phyloP scores from a whole-genome alignment of 2,888 invertebrate genomes.

The Nymphalis urticae region DNA sequence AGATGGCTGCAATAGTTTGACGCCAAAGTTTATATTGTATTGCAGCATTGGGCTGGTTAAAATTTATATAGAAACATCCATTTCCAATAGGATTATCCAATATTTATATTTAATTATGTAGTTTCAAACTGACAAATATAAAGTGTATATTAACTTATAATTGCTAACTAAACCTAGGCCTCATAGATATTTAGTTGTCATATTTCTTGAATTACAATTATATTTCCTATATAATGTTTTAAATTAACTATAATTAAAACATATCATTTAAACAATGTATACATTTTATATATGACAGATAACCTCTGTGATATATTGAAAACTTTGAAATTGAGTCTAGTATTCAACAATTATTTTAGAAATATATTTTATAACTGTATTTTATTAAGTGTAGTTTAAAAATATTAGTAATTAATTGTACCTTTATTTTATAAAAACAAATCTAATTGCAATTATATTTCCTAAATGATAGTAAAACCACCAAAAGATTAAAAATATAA shows the following conservation, averaged over 20 bases:
- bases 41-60: not conserved
- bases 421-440: too few species aligned
- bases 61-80: not conserved
- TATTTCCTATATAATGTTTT: slow-evolving; percentile 3
- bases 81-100: slow-evolving; percentile 27
- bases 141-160: slow-evolving; percentile 4
- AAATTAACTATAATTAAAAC: slow-evolving; percentile 18
- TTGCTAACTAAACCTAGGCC: slow-evolving; percentile 41
- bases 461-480: too few species aligned
- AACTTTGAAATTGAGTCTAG: too few species aligned
- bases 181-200: slow-evolving; percentile 44
- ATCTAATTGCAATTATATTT: too few species aligned
- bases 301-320: too few species aligned
- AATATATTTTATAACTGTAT: too few species aligned
- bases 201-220: not conserved
- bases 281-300: not conserved
- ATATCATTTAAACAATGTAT: not conserved
- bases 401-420: too few species aligned
- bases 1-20: slow-evolving; percentile 68
- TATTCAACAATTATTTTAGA: too few species aligned
- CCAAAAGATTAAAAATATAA: too few species aligned
- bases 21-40: slow-evolving; percentile 16
- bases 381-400: too few species aligned
- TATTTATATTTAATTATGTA: slow-evolving; percentile 6
- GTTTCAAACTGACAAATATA: not conserved